These are phyloP conservation scores for Saiga tatarica DNA, from an alignment of 2,113 vertebrate species.

Conservation along the genomic window DNA sequence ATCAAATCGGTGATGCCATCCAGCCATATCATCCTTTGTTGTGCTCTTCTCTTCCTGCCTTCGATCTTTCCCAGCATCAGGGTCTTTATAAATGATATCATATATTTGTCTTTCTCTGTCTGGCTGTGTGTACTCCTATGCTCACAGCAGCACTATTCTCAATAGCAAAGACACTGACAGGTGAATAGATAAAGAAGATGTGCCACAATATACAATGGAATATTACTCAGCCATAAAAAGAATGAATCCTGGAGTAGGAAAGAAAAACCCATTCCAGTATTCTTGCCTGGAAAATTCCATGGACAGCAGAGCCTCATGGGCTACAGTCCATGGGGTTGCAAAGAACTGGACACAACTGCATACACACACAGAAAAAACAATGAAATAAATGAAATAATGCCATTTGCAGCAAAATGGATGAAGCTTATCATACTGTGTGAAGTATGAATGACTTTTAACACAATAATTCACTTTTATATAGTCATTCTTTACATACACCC, in stretches of 20 bases:
- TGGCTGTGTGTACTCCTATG: neutral
- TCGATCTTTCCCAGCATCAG: neutral
- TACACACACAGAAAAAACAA: neutral
- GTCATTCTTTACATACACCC: neutral
- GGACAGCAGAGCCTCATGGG: fast-evolving
- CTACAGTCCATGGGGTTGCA: neutral
- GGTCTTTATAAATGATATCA: neutral
- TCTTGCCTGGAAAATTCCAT: neutral
- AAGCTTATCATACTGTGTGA: neutral
- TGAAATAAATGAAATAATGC: neutral
- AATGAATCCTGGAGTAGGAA: neutral
- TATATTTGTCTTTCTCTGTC: neutral
- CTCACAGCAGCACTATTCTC: neutral
- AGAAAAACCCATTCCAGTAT: neutral
- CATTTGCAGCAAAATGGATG: neutral
- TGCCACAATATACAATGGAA: neutral
- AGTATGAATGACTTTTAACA: neutral
- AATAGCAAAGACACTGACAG: neutral
- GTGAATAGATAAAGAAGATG: neutral
- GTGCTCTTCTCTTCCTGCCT: neutral
- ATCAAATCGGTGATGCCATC: fast-evolving
- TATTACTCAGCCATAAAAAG: neutral
- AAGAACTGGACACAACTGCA: neutral
- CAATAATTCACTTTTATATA: neutral
- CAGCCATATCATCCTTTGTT: neutral